Base-by-base conservation (phyloP, 2,888 invertebrate species). In the Oscheius myriophilus region DNA sequence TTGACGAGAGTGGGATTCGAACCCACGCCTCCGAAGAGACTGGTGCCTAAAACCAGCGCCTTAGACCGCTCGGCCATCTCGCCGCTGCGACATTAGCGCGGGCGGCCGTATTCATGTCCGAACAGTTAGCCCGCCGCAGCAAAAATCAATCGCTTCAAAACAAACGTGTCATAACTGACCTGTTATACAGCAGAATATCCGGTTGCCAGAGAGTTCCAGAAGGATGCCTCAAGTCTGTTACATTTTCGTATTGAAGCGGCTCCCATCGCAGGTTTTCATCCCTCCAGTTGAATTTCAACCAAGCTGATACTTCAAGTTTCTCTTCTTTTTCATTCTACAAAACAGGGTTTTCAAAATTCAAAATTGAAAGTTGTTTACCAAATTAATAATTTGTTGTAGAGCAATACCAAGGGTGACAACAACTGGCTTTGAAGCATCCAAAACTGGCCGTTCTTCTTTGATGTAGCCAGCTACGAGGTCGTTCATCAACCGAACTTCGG, bases 31-130 rank as follows among this genome's bases (percentile, higher is more conserved):
- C 80, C 80, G 76, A 68, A 90, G 91, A 92, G 92, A 92, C 92
- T 92, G 92, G 92, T 92, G 92, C 92, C 92, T 92, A 91, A 92
- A 92, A 92, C 92, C 92, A 92, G 92, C 92, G 92, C 92, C 92
- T 92, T 92, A 91, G 91, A 92, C 92, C 92, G 91, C 92, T 92
- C 92, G 92, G 92, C 92, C 63, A 64, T 64, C 63, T 64, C 53
- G 51, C 61, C 61, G 4, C 33, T 33, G 33, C 33, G n/a, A n/a
- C n/a, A n/a, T n/a, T n/a, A n/a, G n/a, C n/a, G n/a, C n/a, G n/a
- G n/a, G n/a, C n/a, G n/a, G n/a, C n/a, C n/a, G n/a, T n/a, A n/a
- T n/a, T n/a, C n/a, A n/a, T n/a, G n/a, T n/a, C n/a, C n/a, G n/a
- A n/a, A n/a, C n/a, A n/a, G n/a, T n/a, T n/a, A n/a, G n/a, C n/a